These are phyloP conservation scores for Acanthochromis polyacanthus DNA, from an alignment of 2,113 vertebrate species.

Conservation along the genomic window DNA sequence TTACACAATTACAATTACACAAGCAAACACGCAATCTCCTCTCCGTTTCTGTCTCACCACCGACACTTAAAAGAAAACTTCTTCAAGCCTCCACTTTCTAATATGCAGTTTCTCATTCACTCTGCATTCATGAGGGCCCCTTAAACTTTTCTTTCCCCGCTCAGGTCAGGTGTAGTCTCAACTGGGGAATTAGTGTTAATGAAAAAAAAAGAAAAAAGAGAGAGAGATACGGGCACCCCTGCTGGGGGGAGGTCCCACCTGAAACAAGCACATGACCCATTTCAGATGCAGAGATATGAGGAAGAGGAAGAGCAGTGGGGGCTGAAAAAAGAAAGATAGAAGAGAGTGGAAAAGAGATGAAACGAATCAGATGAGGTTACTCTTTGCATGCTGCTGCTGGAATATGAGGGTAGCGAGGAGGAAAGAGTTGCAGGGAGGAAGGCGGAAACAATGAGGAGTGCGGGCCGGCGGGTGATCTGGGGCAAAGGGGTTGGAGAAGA, in stretches of 20 bases:
- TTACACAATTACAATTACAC: constrained; percentile 55
- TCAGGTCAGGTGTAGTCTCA: constrained; percentile 25
- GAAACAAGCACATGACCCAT: constrained; percentile 43
- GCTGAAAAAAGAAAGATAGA: constrained; percentile 12
- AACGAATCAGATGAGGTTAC: constrained; percentile 43
- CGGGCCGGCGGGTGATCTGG: constrained; percentile 50
- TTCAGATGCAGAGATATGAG: constrained; percentile 41
- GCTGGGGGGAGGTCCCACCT: constrained; percentile 32
- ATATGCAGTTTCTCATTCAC: constrained; percentile 1
- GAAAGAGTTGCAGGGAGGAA: constrained; percentile 28
- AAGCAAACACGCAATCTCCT: constrained; percentile 44
- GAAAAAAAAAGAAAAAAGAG: background rate
- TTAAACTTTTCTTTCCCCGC: background rate
- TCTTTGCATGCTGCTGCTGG: constrained; percentile 26
- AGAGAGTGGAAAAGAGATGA: constrained; percentile 29
- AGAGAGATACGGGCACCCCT: constrained; percentile 3
- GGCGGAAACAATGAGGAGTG: constrained; percentile 47
- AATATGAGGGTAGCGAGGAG: constrained; percentile 19
- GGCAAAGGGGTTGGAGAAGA: constrained; percentile 29
- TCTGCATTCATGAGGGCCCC: constrained; percentile 15
- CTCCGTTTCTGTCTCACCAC: background rate
- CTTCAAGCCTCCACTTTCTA: background rate
- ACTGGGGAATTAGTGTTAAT: constrained; percentile 35
- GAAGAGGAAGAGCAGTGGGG: constrained; percentile 3
- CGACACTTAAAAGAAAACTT: background rate